phyloP scores from a whole-genome alignment of 2,888 invertebrate genomes.

The Troides helena region DNA sequence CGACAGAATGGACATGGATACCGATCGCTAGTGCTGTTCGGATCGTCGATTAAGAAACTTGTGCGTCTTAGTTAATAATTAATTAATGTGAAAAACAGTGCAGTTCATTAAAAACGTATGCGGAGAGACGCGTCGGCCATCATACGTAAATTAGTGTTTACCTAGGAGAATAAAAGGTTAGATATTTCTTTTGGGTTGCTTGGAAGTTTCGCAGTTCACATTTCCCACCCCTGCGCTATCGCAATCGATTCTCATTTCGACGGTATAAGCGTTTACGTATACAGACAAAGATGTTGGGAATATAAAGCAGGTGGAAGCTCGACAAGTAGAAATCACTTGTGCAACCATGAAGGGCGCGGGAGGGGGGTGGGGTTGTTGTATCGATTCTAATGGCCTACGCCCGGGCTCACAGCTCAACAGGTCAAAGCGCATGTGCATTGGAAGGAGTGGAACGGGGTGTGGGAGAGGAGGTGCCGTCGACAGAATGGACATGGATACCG shows the following conservation, averaged over 20 bases:
- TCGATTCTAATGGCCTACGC: too few species aligned
- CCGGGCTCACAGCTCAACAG: neutral
- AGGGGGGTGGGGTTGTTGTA: neutral
- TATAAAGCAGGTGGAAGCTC: too few species aligned
- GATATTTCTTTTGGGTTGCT: neutral
- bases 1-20: neutral
- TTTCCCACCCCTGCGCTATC: too few species aligned
- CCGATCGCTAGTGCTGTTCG: neutral
- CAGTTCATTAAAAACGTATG: neutral
- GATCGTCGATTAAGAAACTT: neutral
- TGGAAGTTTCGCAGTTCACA: neutral
- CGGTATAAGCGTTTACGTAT: too few species aligned
- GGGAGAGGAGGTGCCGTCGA: too few species aligned
- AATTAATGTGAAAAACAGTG: neutral
- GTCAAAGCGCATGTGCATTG: too few species aligned
- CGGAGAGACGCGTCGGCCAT: neutral
- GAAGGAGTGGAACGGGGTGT: too few species aligned
- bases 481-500: neutral
- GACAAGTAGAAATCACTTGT: neutral
- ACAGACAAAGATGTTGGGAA: too few species aligned
- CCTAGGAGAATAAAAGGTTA: neutral
- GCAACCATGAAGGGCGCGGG: neutral
- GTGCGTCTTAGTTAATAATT: neutral
- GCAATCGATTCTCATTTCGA: too few species aligned
- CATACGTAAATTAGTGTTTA: neutral